A percentile compares a stretch with the other conserved stretches of the same genome.
Evolutionary conservation across 2,888 invertebrate species (phyloP).

Genomic region (Dastarcus helophoroides): DNA sequence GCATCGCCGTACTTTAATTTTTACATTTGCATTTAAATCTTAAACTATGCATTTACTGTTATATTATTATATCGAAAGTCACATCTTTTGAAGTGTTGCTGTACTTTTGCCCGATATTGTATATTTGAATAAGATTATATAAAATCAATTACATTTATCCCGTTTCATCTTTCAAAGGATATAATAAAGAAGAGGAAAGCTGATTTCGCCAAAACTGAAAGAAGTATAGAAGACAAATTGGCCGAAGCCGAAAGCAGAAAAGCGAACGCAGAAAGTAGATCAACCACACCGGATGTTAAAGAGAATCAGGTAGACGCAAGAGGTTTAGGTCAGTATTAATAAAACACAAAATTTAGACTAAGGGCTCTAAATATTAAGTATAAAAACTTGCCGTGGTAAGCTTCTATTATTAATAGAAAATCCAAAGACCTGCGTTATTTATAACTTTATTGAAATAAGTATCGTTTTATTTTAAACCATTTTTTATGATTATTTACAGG

Average conservation of each 20-base stretch:
- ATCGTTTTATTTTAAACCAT: background rate
- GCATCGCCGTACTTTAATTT: too few species aligned
- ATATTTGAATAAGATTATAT: too few species aligned
- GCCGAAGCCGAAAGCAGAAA: conserved; percentile 48
- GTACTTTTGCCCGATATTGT: too few species aligned
- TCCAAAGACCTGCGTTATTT: background rate
- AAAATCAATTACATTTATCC: too few species aligned
- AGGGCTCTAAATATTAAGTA: too few species aligned
- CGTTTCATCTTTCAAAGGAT: conserved; percentile 38
- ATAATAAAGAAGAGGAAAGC: conserved; percentile 46
- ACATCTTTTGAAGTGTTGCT: too few species aligned
- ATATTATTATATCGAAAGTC: too few species aligned
- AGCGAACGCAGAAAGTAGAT: conserved; percentile 30
- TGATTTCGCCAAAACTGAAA: conserved; percentile 62
- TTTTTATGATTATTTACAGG: background rate
- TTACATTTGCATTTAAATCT: too few species aligned
- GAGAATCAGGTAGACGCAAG: conserved; percentile 35
- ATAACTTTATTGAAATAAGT: background rate
- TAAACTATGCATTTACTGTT: too few species aligned
- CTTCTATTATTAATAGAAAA: conserved; percentile 1
- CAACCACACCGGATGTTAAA: conserved; percentile 36
- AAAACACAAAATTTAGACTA: too few species aligned
- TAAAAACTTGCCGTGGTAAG: too few species aligned
- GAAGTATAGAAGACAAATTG: conserved; percentile 61
- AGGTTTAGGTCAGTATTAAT: conserved; percentile 31